These are phyloP conservation scores for Stomatorhinus ivindoensis DNA, from an alignment of 2,113 vertebrate genomes.

Conservation along the genomic window DNA sequence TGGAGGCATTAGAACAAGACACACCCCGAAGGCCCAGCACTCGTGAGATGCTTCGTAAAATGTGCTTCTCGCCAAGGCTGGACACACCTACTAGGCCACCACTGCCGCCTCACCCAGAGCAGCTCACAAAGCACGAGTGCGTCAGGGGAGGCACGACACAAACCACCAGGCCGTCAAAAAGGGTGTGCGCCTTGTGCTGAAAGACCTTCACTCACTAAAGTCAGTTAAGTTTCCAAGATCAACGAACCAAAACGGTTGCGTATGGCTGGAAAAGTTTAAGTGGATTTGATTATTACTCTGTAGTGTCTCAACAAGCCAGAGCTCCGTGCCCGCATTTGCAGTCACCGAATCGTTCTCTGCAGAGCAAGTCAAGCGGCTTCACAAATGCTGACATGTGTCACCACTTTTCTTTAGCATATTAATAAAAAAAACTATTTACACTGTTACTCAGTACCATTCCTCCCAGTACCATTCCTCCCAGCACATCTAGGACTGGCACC, in stretches of 20 bases:
- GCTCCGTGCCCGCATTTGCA: not conserved
- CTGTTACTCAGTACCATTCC: not conserved
- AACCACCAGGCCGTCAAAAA: not conserved
- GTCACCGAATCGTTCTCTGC: not conserved
- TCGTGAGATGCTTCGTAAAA: no score
- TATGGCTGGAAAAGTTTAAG: not conserved
- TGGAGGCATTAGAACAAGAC: not conserved
- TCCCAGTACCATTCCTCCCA: not conserved
- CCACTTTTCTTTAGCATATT: not conserved
- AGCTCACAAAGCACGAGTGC: no score
- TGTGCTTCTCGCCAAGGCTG: not conserved
- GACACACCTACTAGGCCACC: not conserved
- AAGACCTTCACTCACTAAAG: not conserved
- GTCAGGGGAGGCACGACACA: not conserved
- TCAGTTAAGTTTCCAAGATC: not conserved
- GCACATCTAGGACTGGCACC: not conserved
- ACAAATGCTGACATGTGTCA: not conserved
- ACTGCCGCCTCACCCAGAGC: not conserved
- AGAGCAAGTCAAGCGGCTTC: not conserved
- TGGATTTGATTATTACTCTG: not conserved
- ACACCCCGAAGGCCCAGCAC: not conserved
- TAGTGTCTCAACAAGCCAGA: not conserved
- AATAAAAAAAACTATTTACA: not conserved
- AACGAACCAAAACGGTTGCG: not conserved
- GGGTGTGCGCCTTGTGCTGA: not conserved